phyloP scores from a whole-genome alignment of 35 echinoderm and acorn worm species.

The Ophioderma brevispina region DNA sequence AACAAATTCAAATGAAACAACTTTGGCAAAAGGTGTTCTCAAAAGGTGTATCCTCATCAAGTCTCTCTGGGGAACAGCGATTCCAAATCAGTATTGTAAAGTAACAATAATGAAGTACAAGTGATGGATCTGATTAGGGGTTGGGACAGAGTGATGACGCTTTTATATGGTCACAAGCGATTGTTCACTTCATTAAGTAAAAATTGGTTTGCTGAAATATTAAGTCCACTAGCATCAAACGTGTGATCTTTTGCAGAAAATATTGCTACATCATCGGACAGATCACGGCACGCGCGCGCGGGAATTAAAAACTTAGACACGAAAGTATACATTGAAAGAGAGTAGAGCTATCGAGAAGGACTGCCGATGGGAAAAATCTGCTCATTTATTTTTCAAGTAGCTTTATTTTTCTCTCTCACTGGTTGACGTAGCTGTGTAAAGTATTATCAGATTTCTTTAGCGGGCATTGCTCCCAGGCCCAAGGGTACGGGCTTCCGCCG shows the following conservation, averaged over 20 bases:
- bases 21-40: background rate
- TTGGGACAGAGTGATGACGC: background rate
- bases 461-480: background rate
- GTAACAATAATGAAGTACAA: background rate
- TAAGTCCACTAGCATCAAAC: background rate
- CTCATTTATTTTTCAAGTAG: constrained; percentile 8
- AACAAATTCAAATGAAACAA: background rate
- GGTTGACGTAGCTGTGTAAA: background rate
- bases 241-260: background rate
- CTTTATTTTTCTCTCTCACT: background rate
- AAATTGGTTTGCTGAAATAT: constrained; percentile 1
- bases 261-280: background rate
- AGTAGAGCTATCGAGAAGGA: background rate
- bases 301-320: background rate
- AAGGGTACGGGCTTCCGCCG: background rate
- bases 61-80: background rate
- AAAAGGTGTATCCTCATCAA: constrained; percentile 1
- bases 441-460: constrained; percentile 1
- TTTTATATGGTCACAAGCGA: background rate
- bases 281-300: background rate
- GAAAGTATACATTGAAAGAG: background rate
- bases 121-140: background rate
- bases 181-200: background rate
- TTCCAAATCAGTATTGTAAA: background rate
- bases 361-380: constrained; percentile 4